Evolutionary conservation across 2,888 invertebrate genomes (phyloP).

Genomic region (Globia sparganii): DNA sequence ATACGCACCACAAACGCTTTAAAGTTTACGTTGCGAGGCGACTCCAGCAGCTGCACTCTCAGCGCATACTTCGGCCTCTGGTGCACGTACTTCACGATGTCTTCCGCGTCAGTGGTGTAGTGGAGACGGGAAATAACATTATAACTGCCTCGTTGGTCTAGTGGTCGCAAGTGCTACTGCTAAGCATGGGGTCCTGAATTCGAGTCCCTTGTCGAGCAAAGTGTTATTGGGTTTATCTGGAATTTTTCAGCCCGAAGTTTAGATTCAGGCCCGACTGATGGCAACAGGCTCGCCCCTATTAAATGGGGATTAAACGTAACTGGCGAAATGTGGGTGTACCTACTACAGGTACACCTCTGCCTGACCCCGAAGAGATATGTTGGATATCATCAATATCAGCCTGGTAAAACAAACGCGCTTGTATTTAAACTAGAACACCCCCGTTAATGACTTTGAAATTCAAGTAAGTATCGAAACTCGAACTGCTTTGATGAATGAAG

Average conservation of each 20-base stretch:
- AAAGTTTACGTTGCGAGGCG: too few species aligned
- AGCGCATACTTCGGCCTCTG: too few species aligned
- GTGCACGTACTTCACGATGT: too few species aligned
- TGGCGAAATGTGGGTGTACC: too few species aligned
- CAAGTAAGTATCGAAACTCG: slow-evolving; percentile 2
- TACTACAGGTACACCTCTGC: too few species aligned
- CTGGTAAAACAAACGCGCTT: neutral
- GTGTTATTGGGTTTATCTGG: neutral
- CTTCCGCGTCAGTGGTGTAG: too few species aligned
- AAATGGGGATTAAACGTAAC: neutral
- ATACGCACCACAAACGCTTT: too few species aligned
- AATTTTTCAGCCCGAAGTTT: neutral
- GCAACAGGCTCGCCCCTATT: too few species aligned
- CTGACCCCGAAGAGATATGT: too few species aligned
- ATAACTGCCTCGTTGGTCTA: neutral
- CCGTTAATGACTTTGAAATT: slow-evolving; percentile 28
- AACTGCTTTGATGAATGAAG: slow-evolving; percentile 47
- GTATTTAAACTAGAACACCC: neutral
- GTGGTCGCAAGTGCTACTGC: neutral
- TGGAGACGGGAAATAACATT: too few species aligned
- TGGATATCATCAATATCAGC: neutral
- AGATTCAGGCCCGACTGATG: neutral
- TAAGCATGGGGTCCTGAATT: too few species aligned
- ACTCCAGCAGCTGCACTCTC: too few species aligned
- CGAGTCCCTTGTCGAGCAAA: neutral